Percentiles rank a stretch among this genome's conserved stretches.
These are phyloP conservation scores for Apodemia mormo DNA, from an alignment of 2,888 invertebrate genomes.

Conservation along the genomic window DNA sequence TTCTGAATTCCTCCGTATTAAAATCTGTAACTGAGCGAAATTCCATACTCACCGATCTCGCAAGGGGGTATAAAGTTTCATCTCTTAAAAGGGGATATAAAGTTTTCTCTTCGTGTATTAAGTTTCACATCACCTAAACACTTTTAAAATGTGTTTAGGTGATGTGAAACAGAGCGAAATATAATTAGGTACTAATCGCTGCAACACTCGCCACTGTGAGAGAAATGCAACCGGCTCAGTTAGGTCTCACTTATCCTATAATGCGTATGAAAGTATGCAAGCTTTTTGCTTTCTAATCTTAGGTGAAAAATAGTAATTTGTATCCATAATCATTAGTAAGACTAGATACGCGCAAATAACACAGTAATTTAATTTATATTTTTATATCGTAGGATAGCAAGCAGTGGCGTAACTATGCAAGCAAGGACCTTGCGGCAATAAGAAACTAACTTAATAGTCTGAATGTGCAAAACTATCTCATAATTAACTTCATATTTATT, in stretches of 20 bases:
- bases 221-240: slow-evolving; percentile 37
- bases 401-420: too few relatives aligned
- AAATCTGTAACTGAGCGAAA: too few relatives aligned
- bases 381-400: background rate
- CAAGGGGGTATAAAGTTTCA: too few relatives aligned
- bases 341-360: background rate
- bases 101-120: background rate
- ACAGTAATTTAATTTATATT: background rate
- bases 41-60: too few relatives aligned
- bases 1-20: too few relatives aligned
- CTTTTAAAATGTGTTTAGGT: background rate
- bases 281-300: slow-evolving; percentile 38
- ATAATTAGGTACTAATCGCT: slow-evolving; percentile 1
- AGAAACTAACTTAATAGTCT: too few relatives aligned
- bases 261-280: slow-evolving; percentile 40
- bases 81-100: too few relatives aligned
- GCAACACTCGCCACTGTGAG: slow-evolving; percentile 30
- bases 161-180: slow-evolving; percentile 10
- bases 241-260: slow-evolving; percentile 38
- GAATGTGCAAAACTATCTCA: too few relatives aligned
- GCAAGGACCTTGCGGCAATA: too few relatives aligned
- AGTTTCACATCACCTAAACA: background rate
- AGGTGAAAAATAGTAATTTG: slow-evolving; percentile 33
- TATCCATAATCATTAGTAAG: slow-evolving; percentile 12
- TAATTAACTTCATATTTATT: too few relatives aligned